Percentiles rank a stretch among this genome's conserved stretches.
Evolutionary conservation across 2,113 vertebrate species (phyloP).

Genomic region (Nerophis ophidion): DNA sequence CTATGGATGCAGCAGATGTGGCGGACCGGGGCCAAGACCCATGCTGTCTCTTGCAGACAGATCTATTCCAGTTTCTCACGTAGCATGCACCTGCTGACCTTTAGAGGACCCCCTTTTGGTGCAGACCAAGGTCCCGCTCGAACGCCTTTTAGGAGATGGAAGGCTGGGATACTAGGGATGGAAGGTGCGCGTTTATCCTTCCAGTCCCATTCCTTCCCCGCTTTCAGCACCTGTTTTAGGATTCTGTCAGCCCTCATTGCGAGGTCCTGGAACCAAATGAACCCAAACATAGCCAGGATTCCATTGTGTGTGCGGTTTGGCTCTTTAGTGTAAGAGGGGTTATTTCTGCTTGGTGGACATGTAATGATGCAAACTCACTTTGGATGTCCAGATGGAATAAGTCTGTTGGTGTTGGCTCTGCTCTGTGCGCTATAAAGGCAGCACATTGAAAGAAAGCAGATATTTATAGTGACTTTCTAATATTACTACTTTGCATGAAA

Average conservation of each 20-base stretch:
- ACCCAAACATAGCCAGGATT: conserved; percentile 59
- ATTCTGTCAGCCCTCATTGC: conserved; percentile 41
- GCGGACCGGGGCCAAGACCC: neutral
- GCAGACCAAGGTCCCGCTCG: no score
- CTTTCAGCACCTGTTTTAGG: conserved; percentile 52
- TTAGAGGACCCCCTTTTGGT: neutral
- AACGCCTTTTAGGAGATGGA: conserved; percentile 17
- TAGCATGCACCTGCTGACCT: neutral
- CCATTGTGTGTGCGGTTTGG: conserved; percentile 54
- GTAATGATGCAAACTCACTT: conserved; percentile 27
- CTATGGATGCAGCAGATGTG: neutral
- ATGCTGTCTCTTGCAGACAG: neutral
- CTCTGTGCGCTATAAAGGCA: conserved; percentile 32
- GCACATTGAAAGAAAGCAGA: conserved; percentile 36
- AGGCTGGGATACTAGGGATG: conserved; percentile 31
- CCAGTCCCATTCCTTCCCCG: conserved; percentile 45
- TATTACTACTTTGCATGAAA: conserved; percentile 47
- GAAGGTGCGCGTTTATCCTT: conserved; percentile 42
- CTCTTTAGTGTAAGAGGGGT: conserved; percentile 32
- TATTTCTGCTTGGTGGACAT: conserved; percentile 30
- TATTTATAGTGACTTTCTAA: conserved; percentile 45
- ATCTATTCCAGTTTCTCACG: neutral
- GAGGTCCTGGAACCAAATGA: conserved; percentile 56
- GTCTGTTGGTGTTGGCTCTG: conserved; percentile 48
- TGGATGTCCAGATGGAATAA: conserved; percentile 60